phyloP scores from a whole-genome alignment of 92 coral and sea anemone genomes.

The Heliopora coerulea region DNA sequence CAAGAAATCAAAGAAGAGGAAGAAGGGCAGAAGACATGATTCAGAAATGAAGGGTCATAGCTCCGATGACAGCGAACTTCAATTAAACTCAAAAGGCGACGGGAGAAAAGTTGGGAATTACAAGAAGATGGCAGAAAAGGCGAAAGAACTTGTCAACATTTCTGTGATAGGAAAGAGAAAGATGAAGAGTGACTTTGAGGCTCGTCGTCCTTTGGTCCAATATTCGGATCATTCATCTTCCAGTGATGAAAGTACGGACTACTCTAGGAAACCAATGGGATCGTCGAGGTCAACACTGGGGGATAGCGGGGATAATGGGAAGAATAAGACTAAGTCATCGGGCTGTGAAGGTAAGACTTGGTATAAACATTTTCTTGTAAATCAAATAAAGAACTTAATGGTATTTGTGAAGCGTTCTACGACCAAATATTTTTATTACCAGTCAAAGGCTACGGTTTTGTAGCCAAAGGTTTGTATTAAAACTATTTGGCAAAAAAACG shows the following conservation, averaged over 20 bases:
- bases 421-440: too few relatives aligned
- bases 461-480: too few relatives aligned
- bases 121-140: neutral
- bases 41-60: neutral
- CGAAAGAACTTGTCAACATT: neutral
- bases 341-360: neutral
- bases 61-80: neutral
- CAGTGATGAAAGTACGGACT: constrained; percentile 7
- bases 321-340: neutral
- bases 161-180: neutral
- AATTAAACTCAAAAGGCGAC: neutral
- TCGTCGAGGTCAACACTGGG: neutral
- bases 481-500: too few relatives aligned
- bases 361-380: too few relatives aligned
- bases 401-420: too few relatives aligned
- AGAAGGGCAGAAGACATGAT: neutral
- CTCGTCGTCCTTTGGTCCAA: constrained; percentile 3
- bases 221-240: constrained; percentile 35
- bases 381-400: too few relatives aligned
- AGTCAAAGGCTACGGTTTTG: too few relatives aligned
- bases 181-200: neutral
- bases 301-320: neutral
- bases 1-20: constrained; percentile 3
- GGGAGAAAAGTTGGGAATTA: neutral
- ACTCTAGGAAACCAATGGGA: neutral